Evolutionary conservation across 2,113 vertebrate species (phyloP).

Genomic region (Cyrtonyx montezumae): DNA sequence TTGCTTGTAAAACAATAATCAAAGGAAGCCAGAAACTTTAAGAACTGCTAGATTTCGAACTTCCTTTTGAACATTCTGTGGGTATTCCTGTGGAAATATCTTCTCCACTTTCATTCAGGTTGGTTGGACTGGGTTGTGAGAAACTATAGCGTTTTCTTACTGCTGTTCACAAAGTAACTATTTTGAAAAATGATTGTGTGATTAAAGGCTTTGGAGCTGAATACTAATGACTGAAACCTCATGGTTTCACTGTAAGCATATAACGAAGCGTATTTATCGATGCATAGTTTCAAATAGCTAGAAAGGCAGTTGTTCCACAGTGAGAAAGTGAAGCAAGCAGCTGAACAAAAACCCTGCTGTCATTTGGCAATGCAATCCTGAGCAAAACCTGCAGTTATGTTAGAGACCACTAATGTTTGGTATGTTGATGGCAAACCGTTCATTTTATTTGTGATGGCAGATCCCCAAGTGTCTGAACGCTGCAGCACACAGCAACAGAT

Average conservation of each 20-base stretch:
- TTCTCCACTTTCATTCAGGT: neutral
- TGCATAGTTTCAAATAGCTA: neutral
- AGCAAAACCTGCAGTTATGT: conserved; percentile 37
- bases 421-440: conserved; percentile 42
- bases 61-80: neutral
- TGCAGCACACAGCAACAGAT: neutral
- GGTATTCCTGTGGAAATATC: neutral
- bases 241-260: neutral
- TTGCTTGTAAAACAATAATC: neutral
- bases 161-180: neutral
- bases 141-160: neutral
- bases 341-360: conserved; percentile 34
- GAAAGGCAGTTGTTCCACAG: neutral
- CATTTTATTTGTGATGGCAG: conserved; percentile 48
- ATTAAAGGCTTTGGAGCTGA: conserved; percentile 9
- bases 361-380: neutral
- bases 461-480: neutral
- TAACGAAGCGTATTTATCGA: neutral
- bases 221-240: neutral
- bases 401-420: conserved; percentile 46
- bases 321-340: neutral
- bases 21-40: neutral
- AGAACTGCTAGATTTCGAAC: neutral
- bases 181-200: neutral
- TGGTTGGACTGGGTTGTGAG: neutral